phyloP scores from a whole-genome alignment of 2,888 invertebrate species.

The Steinernema hermaphroditum region DNA sequence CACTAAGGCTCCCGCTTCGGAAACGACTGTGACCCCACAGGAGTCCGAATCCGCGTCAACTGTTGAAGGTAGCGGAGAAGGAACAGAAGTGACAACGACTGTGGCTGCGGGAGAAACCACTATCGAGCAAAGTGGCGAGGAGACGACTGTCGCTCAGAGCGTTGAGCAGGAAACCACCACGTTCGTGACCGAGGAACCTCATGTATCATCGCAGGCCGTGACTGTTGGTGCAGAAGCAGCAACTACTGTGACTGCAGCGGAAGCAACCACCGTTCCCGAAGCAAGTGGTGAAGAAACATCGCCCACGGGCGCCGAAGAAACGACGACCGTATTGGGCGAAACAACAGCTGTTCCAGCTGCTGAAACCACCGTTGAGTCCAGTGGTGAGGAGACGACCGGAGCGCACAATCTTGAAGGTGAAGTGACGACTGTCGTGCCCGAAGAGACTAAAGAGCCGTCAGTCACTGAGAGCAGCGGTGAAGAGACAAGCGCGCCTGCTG shows the following conservation, averaged over 20 bases:
- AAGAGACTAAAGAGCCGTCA: constrained; percentile 1
- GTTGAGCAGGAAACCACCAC: constrained; percentile 28
- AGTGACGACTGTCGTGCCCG: constrained; percentile 32
- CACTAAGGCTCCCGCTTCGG: too few relatives aligned
- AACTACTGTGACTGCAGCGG: neutral
- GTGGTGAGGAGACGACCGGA: constrained; percentile 38
- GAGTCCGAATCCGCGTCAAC: too few relatives aligned
- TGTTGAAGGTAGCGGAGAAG: too few relatives aligned
- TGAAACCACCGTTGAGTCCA: constrained; percentile 31
- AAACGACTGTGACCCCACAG: too few relatives aligned
- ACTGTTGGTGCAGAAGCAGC: neutral
- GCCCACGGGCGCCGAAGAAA: too few relatives aligned
- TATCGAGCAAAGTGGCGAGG: constrained; percentile 7
- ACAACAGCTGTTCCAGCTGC: constrained; percentile 31
- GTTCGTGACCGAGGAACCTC: neutral
- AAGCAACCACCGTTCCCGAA: constrained; percentile 8
- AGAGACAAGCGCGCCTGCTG: neutral
- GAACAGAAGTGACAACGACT: constrained; percentile 33
- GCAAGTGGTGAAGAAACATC: constrained; percentile 34
- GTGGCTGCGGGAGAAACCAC: constrained; percentile 27
- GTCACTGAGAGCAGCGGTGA: neutral
- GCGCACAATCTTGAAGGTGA: constrained; percentile 5
- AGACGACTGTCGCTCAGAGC: constrained; percentile 21
- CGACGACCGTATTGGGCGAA: neutral
- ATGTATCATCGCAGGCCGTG: neutral